Percentiles rank a stretch among this genome's conserved stretches.
Evolutionary conservation across 35 echinoderm and acorn worm genomes (phyloP).

Genomic region (Ptychodera flava): DNA sequence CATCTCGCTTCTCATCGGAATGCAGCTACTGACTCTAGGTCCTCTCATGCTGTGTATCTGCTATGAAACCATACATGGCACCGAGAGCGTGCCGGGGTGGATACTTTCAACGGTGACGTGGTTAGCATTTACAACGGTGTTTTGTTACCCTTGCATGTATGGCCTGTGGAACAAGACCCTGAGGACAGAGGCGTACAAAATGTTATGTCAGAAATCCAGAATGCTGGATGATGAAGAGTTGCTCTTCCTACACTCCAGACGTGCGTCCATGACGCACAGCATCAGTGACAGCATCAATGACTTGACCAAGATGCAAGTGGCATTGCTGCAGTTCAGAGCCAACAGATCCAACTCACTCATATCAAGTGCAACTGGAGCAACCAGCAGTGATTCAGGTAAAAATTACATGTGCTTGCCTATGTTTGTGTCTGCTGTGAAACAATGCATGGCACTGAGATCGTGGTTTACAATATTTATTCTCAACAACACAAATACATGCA

Average conservation of each 20-base stretch:
- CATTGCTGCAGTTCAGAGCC: constrained; percentile 15
- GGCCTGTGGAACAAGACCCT: constrained; percentile 84
- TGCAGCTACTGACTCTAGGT: constrained; percentile 41
- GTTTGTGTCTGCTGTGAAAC: too few species aligned
- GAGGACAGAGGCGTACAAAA: constrained; percentile 29
- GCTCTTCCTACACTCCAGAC: constrained; percentile 19
- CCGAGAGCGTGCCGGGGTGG: constrained; percentile 21
- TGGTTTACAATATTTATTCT: too few species aligned
- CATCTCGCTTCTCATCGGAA: constrained; percentile 48
- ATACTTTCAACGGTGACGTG: constrained; percentile 27
- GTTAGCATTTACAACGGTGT: constrained; percentile 45
- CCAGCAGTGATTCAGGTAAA: constrained; percentile 59
- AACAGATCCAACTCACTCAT: background rate
- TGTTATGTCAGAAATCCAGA: constrained; percentile 3
- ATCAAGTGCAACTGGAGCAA: constrained; percentile 17
- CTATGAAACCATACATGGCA: constrained; percentile 45
- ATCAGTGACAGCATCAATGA: constrained; percentile 77
- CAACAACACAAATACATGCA: too few species aligned
- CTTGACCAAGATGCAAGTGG: constrained; percentile 27
- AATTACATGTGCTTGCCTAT: too few species aligned
- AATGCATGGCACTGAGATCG: too few species aligned
- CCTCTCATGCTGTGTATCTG: constrained; percentile 48
- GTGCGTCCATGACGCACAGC: constrained; percentile 43
- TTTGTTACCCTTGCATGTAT: constrained; percentile 64
- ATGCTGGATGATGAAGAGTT: constrained; percentile 43